These are phyloP conservation scores for Chelonus formosanus DNA, from an alignment of 2,888 invertebrate species.

Conservation along the genomic window DNA sequence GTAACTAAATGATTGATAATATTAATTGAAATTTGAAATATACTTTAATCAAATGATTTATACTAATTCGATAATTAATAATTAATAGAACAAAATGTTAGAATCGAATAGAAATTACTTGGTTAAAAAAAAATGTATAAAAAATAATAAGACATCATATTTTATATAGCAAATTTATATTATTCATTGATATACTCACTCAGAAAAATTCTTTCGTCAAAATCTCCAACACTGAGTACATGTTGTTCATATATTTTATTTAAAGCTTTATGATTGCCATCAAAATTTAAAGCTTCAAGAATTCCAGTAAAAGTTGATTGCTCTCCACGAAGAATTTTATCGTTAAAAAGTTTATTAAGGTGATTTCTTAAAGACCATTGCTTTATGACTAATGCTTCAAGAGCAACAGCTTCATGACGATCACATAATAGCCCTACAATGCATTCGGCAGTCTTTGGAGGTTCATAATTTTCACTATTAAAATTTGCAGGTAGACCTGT, in stretches of 20 bases:
- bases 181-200: slow-evolving; percentile 67
- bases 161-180: too few species aligned
- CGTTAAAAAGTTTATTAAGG: slow-evolving; percentile 76
- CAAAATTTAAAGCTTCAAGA: slow-evolving; percentile 82
- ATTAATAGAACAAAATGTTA: too few species aligned
- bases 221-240: slow-evolving; percentile 89
- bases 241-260: slow-evolving; percentile 90
- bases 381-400: slow-evolving; percentile 91
- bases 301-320: slow-evolving; percentile 76
- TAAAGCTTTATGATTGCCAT: slow-evolving; percentile 84
- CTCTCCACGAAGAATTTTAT: slow-evolving; percentile 80
- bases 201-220: slow-evolving; percentile 96
- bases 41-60: too few species aligned
- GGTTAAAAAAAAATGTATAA: too few species aligned
- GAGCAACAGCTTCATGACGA: slow-evolving; percentile 81
- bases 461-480: slow-evolving; percentile 68
- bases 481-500: slow-evolving; percentile 79
- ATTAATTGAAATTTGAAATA: too few species aligned
- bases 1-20: too few species aligned
- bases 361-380: slow-evolving; percentile 86
- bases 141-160: too few species aligned
- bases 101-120: too few species aligned
- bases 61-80: too few species aligned
- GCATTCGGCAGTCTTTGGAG: slow-evolving; percentile 78
- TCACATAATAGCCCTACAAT: slow-evolving; percentile 85